Percentiles rank a stretch among this genome's conserved stretches.
Evolutionary conservation across 2,888 invertebrate genomes (phyloP).

Genomic region (Cheilosia impressa): DNA sequence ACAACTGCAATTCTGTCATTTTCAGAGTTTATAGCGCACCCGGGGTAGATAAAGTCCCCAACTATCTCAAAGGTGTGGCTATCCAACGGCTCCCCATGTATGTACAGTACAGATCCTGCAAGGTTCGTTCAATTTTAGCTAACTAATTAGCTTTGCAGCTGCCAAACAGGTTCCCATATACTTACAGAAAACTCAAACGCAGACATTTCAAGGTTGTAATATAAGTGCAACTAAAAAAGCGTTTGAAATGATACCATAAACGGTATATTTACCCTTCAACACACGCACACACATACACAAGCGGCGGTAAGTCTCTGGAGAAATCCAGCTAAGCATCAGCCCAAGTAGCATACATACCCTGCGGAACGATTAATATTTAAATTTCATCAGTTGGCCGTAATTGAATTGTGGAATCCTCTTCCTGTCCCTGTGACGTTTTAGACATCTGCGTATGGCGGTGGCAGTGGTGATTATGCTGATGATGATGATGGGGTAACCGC

Average conservation of each 20-base stretch:
- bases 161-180: too few relatives aligned
- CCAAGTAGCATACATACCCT: conserved; percentile 41
- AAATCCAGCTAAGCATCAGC: conserved; percentile 48
- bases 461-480: conserved; percentile 1
- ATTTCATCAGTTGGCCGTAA: conserved; percentile 61
- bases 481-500: conserved; percentile 19
- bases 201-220: too few relatives aligned
- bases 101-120: too few relatives aligned
- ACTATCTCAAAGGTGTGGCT: too few relatives aligned
- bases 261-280: not conserved
- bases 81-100: too few relatives aligned
- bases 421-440: conserved; percentile 42
- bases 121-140: too few relatives aligned
- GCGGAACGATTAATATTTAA: conserved; percentile 60
- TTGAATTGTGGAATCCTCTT: conserved; percentile 46
- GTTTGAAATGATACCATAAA: not conserved
- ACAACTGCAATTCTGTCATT: too few relatives aligned
- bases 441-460: conserved; percentile 25
- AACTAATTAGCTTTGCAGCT: too few relatives aligned
- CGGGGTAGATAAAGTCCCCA: too few relatives aligned
- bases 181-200: too few relatives aligned
- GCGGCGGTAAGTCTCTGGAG: conserved; percentile 32
- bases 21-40: too few relatives aligned
- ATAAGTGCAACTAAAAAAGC: not conserved
- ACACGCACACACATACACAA: conserved; percentile 1